Evolutionary conservation across 2,113 vertebrate genomes (phyloP).

Genomic region (Plectropomus leopardus): DNA sequence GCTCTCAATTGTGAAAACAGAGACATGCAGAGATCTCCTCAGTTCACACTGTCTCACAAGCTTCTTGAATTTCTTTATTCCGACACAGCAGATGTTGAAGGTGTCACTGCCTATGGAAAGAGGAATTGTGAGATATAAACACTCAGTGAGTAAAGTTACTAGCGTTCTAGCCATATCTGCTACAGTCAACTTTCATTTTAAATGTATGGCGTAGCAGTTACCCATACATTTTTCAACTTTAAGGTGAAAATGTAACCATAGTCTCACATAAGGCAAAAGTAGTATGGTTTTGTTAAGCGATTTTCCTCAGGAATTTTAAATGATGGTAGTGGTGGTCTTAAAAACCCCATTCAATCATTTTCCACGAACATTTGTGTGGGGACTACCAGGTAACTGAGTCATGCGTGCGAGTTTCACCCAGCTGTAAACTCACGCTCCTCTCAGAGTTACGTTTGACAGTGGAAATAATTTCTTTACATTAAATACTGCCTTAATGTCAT

Average conservation of each 20-base stretch:
- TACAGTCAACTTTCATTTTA: not conserved
- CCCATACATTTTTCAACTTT: not conserved
- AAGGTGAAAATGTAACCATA: not conserved
- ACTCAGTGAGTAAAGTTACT: not conserved
- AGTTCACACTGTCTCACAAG: slow-evolving; percentile 50
- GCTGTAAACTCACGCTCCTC: not conserved
- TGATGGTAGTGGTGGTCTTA: not conserved
- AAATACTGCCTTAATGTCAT: not conserved
- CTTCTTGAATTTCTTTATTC: slow-evolving; percentile 66
- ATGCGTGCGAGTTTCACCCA: not conserved
- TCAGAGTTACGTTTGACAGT: not conserved
- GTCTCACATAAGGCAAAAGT: not conserved
- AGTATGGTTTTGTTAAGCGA: not conserved
- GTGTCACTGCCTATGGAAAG: slow-evolving; percentile 15
- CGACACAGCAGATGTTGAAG: slow-evolving; percentile 45
- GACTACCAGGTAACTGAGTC: slow-evolving; percentile 3
- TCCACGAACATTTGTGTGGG: not conserved
- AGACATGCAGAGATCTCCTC: slow-evolving; percentile 58
- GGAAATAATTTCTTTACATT: not conserved
- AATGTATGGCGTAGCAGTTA: not conserved
- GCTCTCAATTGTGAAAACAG: slow-evolving; percentile 61
- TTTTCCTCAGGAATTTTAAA: not conserved
- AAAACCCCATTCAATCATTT: slow-evolving; percentile 1
- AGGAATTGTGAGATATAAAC: slow-evolving; percentile 12
- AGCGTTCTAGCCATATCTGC: not conserved